Evolutionary conservation across 2,888 invertebrate species (phyloP).

Genomic region (Hylaea fasciaria): DNA sequence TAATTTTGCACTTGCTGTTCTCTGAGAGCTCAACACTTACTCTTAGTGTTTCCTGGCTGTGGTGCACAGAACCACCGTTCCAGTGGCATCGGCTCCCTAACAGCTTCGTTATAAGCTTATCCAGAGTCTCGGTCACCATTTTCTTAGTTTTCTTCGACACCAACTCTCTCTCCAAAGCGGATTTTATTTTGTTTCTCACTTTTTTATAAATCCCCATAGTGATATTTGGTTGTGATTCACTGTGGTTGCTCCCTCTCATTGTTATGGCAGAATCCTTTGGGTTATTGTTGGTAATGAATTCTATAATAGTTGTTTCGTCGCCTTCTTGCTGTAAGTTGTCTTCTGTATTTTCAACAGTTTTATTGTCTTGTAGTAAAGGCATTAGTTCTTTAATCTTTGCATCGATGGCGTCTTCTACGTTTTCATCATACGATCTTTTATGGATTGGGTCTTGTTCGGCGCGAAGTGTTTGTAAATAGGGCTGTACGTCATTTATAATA

Average conservation of each 20-base stretch:
- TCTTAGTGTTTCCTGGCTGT: not conserved
- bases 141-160: conserved; percentile 56
- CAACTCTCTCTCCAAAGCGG: conserved; percentile 54
- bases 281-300: conserved; percentile 49
- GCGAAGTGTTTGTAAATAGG: conserved; percentile 42
- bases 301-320: conserved; percentile 64
- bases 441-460: not conserved
- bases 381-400: conserved; percentile 54
- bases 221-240: conserved; percentile 42
- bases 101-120: conserved; percentile 59
- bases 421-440: conserved; percentile 26
- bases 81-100: conserved; percentile 54
- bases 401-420: conserved; percentile 50
- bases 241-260: conserved; percentile 1
- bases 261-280: too few relatives aligned
- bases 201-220: conserved; percentile 61
- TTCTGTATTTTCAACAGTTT: conserved; percentile 29
- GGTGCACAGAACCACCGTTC: not conserved
- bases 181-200: conserved; percentile 56
- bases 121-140: conserved; percentile 58
- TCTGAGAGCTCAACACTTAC: not conserved
- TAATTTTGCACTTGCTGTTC: not conserved
- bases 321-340: conserved; percentile 49
- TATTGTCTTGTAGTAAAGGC: conserved; percentile 57
- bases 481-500: conserved; percentile 52